Base-by-base conservation (phyloP, 2,797 vertebrate genomes). In the Labeo calbasu region DNA sequence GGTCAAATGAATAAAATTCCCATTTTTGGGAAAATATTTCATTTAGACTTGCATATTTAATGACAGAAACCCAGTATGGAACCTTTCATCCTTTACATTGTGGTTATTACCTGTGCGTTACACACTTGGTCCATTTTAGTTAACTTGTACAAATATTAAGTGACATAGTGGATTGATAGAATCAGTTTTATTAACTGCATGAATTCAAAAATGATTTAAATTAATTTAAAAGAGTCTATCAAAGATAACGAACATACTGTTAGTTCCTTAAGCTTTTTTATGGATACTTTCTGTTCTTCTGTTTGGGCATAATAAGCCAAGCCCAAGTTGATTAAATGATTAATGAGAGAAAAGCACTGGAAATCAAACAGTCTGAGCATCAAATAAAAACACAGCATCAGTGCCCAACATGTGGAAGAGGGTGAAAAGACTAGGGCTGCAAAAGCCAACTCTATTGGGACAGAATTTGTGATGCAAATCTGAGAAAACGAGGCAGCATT, bases 391-490 rank as follows among this genome's bases (percentile, higher is more conserved):
- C 77, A 51, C 23, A 78, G 28, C 19, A 53, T 25, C 21, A 13
- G 61, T 7, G 71, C 48, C 50, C 40, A 77, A 72, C n/a, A 78
- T 75, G 10, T 76, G 51, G 50, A 82, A 75, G 9, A 76, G 81
- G 32, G 36, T 51, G 43, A 36, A 77, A 50, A 32, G 65, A 71
- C 40, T 65, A 7, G 5, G 53, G 21, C 28, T 43, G 46, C 43
- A 40, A 65, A 73, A 77, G 82, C 48, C 76, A 71, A 73, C 15
- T 61, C 72, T 59, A 36, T 2, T 69, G 81, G 78, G 83, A 69
- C 57, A 68, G 53, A 87, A 87, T 88, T 84, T 89, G 86, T 81
- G 59, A 85, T 88, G 86, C 87, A 89, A 89, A 88, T 86, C 68
- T 36, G 59, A 46, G 28, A 81, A 75, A 84, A 84, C 5, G 48